Base-by-base conservation (phyloP, 2,797 vertebrate genomes). In the Lemur catta region DNA sequence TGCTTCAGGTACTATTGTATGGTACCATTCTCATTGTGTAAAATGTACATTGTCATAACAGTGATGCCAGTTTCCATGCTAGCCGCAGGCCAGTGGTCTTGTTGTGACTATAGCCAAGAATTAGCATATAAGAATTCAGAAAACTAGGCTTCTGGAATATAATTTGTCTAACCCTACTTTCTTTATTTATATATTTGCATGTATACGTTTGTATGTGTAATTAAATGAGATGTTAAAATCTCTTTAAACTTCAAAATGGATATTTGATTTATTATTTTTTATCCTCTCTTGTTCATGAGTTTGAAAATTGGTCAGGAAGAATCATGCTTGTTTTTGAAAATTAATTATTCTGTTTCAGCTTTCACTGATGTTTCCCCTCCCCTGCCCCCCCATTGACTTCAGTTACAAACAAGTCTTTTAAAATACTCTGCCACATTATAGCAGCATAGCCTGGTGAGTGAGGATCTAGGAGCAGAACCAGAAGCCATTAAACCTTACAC, bases 401-500 rank as follows among this genome's bases (percentile, higher is more conserved):
- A 84, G 41, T 61, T 41, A 91, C 74, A 84, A 95, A 75, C 28
- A 74, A 87, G 43, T 65, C 33, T 85, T 96, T 96, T 61, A 92
- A 97, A 97, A 94, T 80, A 22, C 18, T 76, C 38, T 63, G 14
- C 59, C 14, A 52, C 63, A 78, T 75, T 94, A 28, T 41, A 87
- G 28, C 35, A 91, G 41, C 93, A 81, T 35, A 87, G 52, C 93
- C 65, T 96, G 75, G 61, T 94, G 91, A 84, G 71, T 81, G 55
- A 94, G 84, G 61, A 59, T 11, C 46, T 61, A 61, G 63, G 33
- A 96, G 61, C 38, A 28, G 59, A 63, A 93, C 41, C 48, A 91
- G 95, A 95, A 94, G 84, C 84, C 95, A 93, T 95, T 94, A 97
- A 96, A 89, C 41, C 65, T 50, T 43, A 72, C 18, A 89, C 59